Evolutionary conservation across 2,888 invertebrate species (phyloP), one percentile per base, ranked within the genome.

Genomic region (Scaptomyza polygonia): DNA sequence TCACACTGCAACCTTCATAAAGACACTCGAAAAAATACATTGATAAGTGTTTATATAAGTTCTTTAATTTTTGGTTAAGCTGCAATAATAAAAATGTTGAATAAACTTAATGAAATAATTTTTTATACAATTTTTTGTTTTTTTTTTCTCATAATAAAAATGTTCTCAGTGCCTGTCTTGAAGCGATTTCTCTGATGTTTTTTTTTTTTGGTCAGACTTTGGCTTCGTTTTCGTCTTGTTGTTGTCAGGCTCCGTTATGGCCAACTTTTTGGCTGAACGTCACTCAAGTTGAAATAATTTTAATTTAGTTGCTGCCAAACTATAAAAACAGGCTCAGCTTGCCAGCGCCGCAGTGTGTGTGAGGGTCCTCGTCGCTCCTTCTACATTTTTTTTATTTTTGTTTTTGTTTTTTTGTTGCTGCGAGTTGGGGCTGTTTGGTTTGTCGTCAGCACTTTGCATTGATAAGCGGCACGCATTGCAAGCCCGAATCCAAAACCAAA

Each of bases 211-310:
- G 5, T n/a, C n/a, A n/a, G n/a, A 32, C 47, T 56, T 27, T n/a
- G 45, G 6, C 32, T 34, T 44, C 12, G 47, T 16, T 5, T 30
- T n/a, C 30, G 18, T 30, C 5, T 11, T 45, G 27, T 12, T 57
- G 14, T 9, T 6, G 9, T 43, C 25, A n/a, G 70, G 64, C 67
- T 67, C 72, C 75, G 83, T 82, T 83, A 77, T 75, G 57, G 72
- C 67, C 72, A 76, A 72, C 69, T 51, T 39, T 54, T 67, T 67
- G 64, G 58, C 61, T 39, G 71, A 77, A 67, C 76, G 74, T 81
- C 84, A 83, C 70, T 80, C 80, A 73, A 80, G 76, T 80, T 76
- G 84, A 80, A 80, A 80, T 80, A 80, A 80, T 80, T 80, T 80
- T 84, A 80, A 80, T 80, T 80, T 80, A 80, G 78, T 80, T 80